Evolutionary conservation across 2,888 invertebrate genomes (phyloP), one percentile per base, ranked within the genome.

Genomic region (Pristionchus entomophagus): DNA sequence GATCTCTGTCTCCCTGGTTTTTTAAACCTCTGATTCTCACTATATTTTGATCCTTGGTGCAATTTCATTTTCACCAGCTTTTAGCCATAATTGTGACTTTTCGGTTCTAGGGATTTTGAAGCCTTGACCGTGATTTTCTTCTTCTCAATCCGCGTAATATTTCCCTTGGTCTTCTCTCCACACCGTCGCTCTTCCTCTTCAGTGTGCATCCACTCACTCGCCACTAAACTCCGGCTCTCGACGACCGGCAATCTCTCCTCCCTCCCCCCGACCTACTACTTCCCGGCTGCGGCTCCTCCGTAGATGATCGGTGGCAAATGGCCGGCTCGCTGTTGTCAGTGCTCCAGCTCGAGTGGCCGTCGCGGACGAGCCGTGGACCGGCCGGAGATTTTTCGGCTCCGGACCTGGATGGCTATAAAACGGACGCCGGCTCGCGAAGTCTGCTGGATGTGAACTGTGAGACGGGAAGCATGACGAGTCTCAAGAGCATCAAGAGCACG

Each of bases 291-390:
- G 35, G 65, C 22, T 35, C 38, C 22, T 22, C 73, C 73, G 73
- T 73, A 6, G 73, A 73, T 73, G 73, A 45, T 73, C 73, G 73
- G 73, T 45, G 73, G 73, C 1, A 35, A 41, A 73, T 73, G 73
- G 38, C 73, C 14, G 41, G 14, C 56, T 56, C 22, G 22, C 56
- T 22, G 56, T 22, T 22, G 22, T 22, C 56, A 22, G 8, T 29
- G 65, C 35, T 35, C 35, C 65, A 22, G 22, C 65, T 19, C 65
- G 41, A 41, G 41, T 35, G 73, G 73, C 73, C 73, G 73, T 41
- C 73, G 41, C 22, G 73, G 73, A n/a, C 38, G 73, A 22, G 73
- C 73, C 41, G 73, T 45, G 41, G 73, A 45, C 73, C 73, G 38
- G 17, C 73, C 73, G 41, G 73, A 73, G 73, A 73, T 14, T 35